Evolutionary conservation across 2,797 vertebrate species (phyloP), one percentile per base, ranked within the genome.

Genomic region (Xenopus petersii): DNA sequence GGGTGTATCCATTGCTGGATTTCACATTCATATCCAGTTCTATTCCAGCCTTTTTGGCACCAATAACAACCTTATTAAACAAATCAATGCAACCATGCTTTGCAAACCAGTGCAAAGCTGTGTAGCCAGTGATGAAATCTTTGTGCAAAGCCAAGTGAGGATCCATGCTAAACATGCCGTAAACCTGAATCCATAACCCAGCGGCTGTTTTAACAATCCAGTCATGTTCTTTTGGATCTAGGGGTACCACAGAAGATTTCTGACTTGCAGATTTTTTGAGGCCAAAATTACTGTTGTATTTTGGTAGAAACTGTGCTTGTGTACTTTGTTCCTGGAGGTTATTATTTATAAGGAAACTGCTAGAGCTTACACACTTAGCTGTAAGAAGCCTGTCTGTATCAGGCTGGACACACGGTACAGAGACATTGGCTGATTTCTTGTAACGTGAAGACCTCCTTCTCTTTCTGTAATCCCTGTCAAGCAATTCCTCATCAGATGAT

Each of bases 51-150:
- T 87, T 91, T 21, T 62, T 74, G 0, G 94, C 94, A 0, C 91
- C 93, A 0, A 86, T 89, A 48, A 92, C 90, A 61, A 99, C 86
- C 4, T 94, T 93, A 88, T 92, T 93, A 81, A 99, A 91, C 64
- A 94, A 96, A 0, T 85, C 48, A 71, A 92, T 90, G 59, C 94
- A 88, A 0, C 97, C 97, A 0, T 98, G 96, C 80, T 98, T 98
- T 64, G 95, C 95, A 47, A 97, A 92, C 97, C 97, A 99, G 89
- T 98, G 97, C 66, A 98, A 88, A 7, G 94, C 89, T 0, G 94
- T 98, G 85, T 92, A 98, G 36, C 97, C 97, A 0, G 94, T 95
- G 77, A 98, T 86, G 82, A 99, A 98, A 82, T 98, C 97, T 11
- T 82, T 89, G 75, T 83, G 92, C 81, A 92, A 83, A 62, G 94